Evolutionary conservation across 2,113 vertebrate genomes (phyloP).

Genomic region (Eptesicus fuscus): DNA sequence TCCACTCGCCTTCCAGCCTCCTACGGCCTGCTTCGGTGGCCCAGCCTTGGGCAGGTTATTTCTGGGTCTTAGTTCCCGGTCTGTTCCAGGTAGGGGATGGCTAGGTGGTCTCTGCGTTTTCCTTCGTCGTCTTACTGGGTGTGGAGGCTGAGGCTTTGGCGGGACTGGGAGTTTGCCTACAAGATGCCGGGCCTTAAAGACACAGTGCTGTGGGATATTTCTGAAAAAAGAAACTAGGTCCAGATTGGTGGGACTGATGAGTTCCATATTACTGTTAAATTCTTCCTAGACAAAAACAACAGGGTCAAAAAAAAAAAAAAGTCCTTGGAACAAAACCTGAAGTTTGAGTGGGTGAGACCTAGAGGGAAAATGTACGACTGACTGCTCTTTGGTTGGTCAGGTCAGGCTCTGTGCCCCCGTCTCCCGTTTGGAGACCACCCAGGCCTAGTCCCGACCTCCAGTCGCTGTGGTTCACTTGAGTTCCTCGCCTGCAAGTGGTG

Average conservation of each 20-base stretch:
- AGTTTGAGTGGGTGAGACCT: not conserved
- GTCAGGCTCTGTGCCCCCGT: no score
- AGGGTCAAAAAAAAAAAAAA: no score
- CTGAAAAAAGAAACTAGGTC: not conserved
- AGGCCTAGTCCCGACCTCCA: fast-evolving
- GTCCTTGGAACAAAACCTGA: not conserved
- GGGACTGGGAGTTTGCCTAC: not conserved
- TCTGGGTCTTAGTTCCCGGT: not conserved
- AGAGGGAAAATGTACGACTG: not conserved
- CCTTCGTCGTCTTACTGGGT: not conserved
- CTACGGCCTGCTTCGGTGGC: not conserved
- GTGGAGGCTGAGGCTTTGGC: not conserved
- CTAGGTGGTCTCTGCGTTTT: not conserved
- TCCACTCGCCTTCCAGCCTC: fast-evolving
- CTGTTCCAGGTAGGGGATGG: not conserved
- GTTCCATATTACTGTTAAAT: not conserved
- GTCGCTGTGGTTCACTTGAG: fast-evolving
- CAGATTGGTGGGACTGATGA: not conserved
- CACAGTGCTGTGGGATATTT: not conserved
- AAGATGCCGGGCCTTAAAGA: not conserved
- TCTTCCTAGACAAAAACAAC: not conserved
- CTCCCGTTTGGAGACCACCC: fast-evolving
- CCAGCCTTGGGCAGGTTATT: not conserved
- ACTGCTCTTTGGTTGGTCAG: not conserved
- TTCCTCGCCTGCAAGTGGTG: not conserved